Base-by-base conservation (phyloP, 2,113 vertebrate species). In the Corythaixoides concolor region DNA sequence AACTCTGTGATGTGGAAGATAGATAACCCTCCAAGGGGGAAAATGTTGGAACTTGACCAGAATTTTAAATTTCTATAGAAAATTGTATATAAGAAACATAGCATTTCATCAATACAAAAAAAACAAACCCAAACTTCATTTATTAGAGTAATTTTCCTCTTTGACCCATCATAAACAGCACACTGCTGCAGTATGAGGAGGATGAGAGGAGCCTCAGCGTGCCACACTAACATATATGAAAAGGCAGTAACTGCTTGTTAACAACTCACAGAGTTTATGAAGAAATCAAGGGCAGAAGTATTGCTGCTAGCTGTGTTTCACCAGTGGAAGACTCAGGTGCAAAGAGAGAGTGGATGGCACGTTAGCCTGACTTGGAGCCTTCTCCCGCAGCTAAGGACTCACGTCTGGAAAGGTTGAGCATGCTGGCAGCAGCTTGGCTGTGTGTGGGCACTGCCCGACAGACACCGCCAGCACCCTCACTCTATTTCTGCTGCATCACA, bases 381-480 rank as follows among this genome's bases (percentile, higher is more conserved):
- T 37, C 1, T 0, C 23, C 33, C 52, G 9, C 12, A 67, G 6
- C n/a, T 32, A 12, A 26, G n/a, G 52, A 14, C 20, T 74, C 0
- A 0, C 1, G 0, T 22, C 11, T 0, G 1, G 32, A 35, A 37
- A 59, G 50, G 28, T 15, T 49, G 70, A 77, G 21, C 24, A 22
- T 0, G 0, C 52, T 56, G 41, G n/a, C 28, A 45, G 33, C 33
- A 52, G 27, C 21, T 70, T 9, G 3, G 12, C 11, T 92, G 52
- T 58, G 12, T 3, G 2, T 59, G 52, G 39, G 8, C 78, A 22
- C 50, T 64, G 37, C 11, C 35, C 0, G 1, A 52, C 0, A 3
- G 35, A 67, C 14, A 28, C 15, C 2, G 5, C 8, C 63, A 74
- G 24, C 17, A 68, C 41, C 11, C 55, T 63, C 19, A 8, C 33